These are phyloP conservation scores for Amphiprion percula DNA, from an alignment of 2,113 vertebrate genomes.

Conservation along the genomic window DNA sequence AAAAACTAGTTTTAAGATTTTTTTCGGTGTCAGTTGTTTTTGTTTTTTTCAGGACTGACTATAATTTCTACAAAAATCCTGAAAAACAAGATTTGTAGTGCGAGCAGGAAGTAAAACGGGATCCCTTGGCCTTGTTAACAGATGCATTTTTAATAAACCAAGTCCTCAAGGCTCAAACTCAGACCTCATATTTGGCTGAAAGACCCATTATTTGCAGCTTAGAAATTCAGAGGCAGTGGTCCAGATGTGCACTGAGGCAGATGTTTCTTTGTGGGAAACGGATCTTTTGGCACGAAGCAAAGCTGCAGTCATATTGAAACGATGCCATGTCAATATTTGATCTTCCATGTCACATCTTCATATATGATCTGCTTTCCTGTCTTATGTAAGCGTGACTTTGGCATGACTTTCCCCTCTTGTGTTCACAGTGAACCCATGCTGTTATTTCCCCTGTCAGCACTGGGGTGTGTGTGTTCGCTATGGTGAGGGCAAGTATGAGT, in stretches of 20 bases:
- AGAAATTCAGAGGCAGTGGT: too few species aligned
- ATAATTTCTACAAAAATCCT: too few species aligned
- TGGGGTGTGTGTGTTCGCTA: constrained; percentile 89
- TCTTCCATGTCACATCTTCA: neutral
- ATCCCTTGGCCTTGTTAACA: too few species aligned
- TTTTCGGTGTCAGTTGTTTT: too few species aligned
- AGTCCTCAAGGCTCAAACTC: too few species aligned
- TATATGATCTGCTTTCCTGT: neutral
- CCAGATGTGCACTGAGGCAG: neutral
- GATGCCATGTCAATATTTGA: neutral
- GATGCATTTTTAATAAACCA: too few species aligned
- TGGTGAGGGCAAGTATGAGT: constrained; percentile 87
- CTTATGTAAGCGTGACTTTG: neutral
- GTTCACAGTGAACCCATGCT: constrained; percentile 93
- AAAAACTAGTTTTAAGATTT: too few species aligned
- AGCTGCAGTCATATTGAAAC: neutral
- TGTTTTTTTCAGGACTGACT: too few species aligned
- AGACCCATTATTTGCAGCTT: neutral
- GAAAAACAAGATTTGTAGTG: too few species aligned
- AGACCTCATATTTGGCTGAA: neutral
- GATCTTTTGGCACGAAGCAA: neutral
- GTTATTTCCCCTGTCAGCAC: constrained; percentile 94
- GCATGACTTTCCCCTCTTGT: constrained; percentile 9
- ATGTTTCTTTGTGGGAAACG: neutral
- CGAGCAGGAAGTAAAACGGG: too few species aligned